Base-by-base conservation (phyloP, 1,140 invertebrate species). In the Delia radicum region DNA sequence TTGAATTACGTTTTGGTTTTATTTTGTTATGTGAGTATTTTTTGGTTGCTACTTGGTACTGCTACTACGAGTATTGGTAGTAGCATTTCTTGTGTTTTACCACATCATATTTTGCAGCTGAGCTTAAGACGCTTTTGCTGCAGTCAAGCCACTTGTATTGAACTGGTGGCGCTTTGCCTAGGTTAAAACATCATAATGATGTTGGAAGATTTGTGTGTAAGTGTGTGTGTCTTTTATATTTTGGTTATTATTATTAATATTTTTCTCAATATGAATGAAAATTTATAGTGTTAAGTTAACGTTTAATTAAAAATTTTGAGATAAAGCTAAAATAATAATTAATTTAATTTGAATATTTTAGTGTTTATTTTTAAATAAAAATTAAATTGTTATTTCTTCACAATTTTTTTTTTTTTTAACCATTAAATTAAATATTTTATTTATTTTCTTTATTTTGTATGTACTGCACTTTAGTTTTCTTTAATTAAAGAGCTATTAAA, bases 1-100 rank as follows among this genome's bases (percentile, higher is more conserved):
- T 73, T 73, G 65, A 33, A 33, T 69, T 69, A 69, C 65, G 65
- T 69, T 69, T 69, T 69, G 31, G 48, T 55, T 55, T 55, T 18
- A 21, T 5, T 55, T 55, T 55, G 21, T 55, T 55, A 21, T 55
- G 18, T 55, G 37, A 42, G 37, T 55, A 21, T 48, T 48, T 48
- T n/a, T 42, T 42, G 37, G 37, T 42, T 42, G 37, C 37, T 42
- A 42, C 37, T 10, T 10, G 37, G n/a, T n/a, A n/a, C n/a, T 42
- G n/a, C 37, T 42, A 42, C 37, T 10, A 42, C 12, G 37, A 42
- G 37, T 42, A 10, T 10, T 42, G 37, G 37, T 42, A 10, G 37
- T 33, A 42, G 10, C n/a, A 42, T 42, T 42, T 42, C 37, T 42
- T 42, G n/a, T 42, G 37, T 42, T 42, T 42, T 42, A 42, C 37